Percentiles rank a stretch among this genome's conserved stretches.
Conservation (phyloP, 2,888 invertebrate genomes). For the Heliothis peltigera region DNA sequence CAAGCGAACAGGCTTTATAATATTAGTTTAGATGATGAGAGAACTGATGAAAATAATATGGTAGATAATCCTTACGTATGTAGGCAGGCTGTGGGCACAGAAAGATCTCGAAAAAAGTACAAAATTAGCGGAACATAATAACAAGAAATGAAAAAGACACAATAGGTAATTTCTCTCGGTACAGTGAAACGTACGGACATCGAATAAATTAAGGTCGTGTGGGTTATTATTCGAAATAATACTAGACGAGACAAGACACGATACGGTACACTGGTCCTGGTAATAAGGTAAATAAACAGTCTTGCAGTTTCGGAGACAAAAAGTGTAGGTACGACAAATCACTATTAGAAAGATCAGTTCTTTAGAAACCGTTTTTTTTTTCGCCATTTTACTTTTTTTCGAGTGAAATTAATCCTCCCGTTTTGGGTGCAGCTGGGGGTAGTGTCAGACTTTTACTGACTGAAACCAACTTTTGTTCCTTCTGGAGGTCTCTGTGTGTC, state of each 20-base stretch:
- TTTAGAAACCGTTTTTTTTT: conserved; percentile 13
- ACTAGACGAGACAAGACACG: not conserved
- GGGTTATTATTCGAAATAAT: conserved; percentile 20
- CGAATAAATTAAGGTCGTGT: conserved; percentile 38
- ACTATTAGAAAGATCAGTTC: not conserved
- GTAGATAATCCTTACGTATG: no score
- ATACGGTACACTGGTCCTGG: not conserved
- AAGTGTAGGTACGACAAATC: conserved; percentile 13
- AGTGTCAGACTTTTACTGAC: no score
- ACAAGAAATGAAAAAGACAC: conserved; percentile 14
- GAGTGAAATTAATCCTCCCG: no score
- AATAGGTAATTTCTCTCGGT: conserved; percentile 44
- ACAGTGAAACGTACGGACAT: conserved; percentile 27
- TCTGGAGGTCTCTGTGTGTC: no score
- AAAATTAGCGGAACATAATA: conserved; percentile 1
- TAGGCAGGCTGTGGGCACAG: not conserved
- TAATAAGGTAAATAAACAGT: conserved; percentile 23
- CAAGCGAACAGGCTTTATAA: no score
- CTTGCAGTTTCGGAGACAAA: conserved; percentile 17
- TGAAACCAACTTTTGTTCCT: no score
- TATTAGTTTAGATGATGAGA: no score
- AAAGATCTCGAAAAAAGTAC: not conserved
- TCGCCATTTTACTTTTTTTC: no score
- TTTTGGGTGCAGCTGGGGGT: no score
- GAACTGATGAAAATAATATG: no score